Conservation (phyloP, 2,888 invertebrate genomes). For the Eueremaeus valkanovi region DNA sequence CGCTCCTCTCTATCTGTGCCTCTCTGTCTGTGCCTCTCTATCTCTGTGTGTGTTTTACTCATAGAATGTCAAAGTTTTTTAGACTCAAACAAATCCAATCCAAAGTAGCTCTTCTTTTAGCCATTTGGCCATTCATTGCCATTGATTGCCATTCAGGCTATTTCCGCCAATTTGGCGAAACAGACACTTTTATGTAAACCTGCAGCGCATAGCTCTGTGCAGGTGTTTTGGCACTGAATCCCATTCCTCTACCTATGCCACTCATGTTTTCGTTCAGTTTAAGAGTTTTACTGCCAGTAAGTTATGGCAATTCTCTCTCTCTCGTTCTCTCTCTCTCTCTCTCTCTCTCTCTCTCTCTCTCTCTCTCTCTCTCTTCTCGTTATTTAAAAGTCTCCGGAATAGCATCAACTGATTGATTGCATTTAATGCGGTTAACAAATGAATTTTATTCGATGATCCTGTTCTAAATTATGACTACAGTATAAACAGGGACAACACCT, state of each 20-base stretch:
- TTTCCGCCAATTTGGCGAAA: not conserved
- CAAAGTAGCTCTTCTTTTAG: not conserved
- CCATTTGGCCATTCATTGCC: too few species aligned
- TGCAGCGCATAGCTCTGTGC: not conserved
- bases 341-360: not conserved
- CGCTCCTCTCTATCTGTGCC: not conserved
- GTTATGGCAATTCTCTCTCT: not conserved
- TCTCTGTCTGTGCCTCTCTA: not conserved
- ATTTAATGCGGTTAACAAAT: not conserved
- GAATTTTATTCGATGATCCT: not conserved
- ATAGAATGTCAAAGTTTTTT: not conserved
- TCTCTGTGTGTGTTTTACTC: not conserved
- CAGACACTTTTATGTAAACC: constrained; percentile 5
- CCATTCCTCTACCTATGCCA: too few species aligned
- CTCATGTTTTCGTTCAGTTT: not conserved
- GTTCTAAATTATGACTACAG: not conserved
- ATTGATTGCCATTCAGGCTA: not conserved
- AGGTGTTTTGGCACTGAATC: constrained; percentile 7
- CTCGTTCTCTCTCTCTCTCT: not conserved
- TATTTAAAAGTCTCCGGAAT: too few species aligned
- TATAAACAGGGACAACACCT: constrained; percentile 6
- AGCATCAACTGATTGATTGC: not conserved
- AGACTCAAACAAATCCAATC: too few species aligned
- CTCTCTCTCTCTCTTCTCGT: not conserved
- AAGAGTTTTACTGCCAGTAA: not conserved